Evolutionary conservation across 2,113 vertebrate species (phyloP).

Genomic region (Chaenogobius annularis): DNA sequence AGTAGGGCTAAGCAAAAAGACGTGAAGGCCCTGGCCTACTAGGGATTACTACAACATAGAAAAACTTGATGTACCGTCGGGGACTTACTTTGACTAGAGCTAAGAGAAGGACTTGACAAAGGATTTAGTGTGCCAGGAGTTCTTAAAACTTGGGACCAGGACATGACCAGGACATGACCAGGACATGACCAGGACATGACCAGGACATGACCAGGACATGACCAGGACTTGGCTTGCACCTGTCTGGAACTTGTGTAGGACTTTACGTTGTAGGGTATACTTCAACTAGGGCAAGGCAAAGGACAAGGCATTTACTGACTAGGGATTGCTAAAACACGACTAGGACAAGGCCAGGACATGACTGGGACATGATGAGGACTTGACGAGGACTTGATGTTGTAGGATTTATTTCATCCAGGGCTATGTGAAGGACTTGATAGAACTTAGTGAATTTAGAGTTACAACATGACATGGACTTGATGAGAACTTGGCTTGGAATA

Average conservation of each 20-base stretch:
- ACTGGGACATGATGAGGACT: neutral
- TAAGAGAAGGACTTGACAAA: too few relatives aligned
- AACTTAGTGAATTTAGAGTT: too few relatives aligned
- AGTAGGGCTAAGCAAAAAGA: too few relatives aligned
- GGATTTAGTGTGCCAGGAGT: too few relatives aligned
- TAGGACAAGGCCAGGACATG: neutral
- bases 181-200: neutral
- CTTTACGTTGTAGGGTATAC: neutral
- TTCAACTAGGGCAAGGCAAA: too few relatives aligned
- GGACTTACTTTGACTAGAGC: neutral
- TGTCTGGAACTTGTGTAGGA: neutral
- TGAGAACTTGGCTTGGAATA: neutral
- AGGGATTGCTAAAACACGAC: neutral
- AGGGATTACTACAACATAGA: too few relatives aligned
- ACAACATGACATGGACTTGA: neutral
- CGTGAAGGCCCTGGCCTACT: too few relatives aligned
- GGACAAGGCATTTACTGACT: neutral
- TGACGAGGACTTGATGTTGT: neutral
- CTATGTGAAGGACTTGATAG: too few relatives aligned
- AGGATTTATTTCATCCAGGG: too few relatives aligned
- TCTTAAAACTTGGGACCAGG: too few relatives aligned
- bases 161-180: neutral
- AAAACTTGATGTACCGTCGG: too few relatives aligned
- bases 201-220: neutral
- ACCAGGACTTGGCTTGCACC: too few relatives aligned